Evolutionary conservation across 1,140 invertebrate genomes (phyloP).

Genomic region (Drosophila sproati): DNA sequence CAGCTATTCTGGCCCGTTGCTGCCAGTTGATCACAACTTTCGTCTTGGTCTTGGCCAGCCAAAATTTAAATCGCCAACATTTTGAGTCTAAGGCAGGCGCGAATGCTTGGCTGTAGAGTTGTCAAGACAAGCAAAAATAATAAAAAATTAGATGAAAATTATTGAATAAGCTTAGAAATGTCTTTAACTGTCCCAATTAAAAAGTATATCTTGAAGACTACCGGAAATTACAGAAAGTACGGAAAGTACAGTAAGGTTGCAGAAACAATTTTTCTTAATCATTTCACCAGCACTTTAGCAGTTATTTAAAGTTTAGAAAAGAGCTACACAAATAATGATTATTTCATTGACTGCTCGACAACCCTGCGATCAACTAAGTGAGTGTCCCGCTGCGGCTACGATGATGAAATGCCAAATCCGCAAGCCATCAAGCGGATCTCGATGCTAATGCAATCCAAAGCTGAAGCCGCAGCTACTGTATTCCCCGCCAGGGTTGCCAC

Average conservation of each 20-base stretch:
- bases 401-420: slow-evolving; percentile 72
- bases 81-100: slow-evolving; percentile 26
- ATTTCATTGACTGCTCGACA: slow-evolving; percentile 23
- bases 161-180: neutral
- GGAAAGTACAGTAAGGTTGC: no score
- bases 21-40: neutral
- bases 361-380: slow-evolving; percentile 33
- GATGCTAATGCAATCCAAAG: slow-evolving; percentile 67
- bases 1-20: slow-evolving; percentile 10
- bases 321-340: no score
- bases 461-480: slow-evolving; percentile 62
- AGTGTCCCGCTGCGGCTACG: neutral
- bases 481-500: slow-evolving; percentile 52
- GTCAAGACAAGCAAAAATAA: slow-evolving; percentile 15
- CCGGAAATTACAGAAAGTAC: no score
- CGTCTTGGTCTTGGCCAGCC: neutral
- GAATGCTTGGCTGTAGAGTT: slow-evolving; percentile 41
- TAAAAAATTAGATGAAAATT: neutral
- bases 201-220: no score
- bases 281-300: no score
- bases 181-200: no score
- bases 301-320: no score
- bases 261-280: neutral
- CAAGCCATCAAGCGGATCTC: slow-evolving; percentile 55
- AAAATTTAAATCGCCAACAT: slow-evolving; percentile 70